phyloP scores from a whole-genome alignment of 2,888 invertebrate genomes.

The Yponomeuta cagnagella region DNA sequence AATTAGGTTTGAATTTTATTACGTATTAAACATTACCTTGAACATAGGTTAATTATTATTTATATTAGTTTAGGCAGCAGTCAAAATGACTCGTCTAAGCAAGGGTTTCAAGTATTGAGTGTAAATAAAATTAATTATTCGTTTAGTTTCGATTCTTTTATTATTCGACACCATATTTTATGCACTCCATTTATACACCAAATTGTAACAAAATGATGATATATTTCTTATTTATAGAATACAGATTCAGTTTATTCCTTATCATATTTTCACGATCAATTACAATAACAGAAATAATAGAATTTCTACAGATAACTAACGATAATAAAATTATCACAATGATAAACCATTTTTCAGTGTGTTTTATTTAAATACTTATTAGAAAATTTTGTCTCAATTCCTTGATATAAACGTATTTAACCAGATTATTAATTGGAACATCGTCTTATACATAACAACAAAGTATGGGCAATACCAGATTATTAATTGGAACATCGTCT shows the following conservation, averaged over 20 bases:
- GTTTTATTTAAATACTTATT: neutral
- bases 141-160: conserved; percentile 50
- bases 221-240: conserved; percentile 18
- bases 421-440: neutral
- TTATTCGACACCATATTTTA: conserved; percentile 66
- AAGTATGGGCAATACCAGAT: neutral
- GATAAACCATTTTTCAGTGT: neutral
- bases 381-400: neutral
- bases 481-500: neutral
- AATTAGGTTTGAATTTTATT: too few species aligned
- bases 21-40: too few species aligned
- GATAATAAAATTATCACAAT: neutral
- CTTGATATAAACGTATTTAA: neutral
- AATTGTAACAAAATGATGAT: conserved; percentile 73
- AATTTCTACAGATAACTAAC: neutral
- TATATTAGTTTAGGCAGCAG: too few species aligned
- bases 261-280: neutral
- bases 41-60: too few species aligned
- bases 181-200: conserved; percentile 66
- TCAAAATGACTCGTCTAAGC: too few species aligned
- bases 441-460: neutral
- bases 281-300: neutral
- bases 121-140: neutral
- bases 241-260: neutral
- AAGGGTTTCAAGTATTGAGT: too few species aligned